Evolutionary conservation across 2,113 vertebrate genomes (phyloP).

Genomic region (Toxotes jaculatrix): DNA sequence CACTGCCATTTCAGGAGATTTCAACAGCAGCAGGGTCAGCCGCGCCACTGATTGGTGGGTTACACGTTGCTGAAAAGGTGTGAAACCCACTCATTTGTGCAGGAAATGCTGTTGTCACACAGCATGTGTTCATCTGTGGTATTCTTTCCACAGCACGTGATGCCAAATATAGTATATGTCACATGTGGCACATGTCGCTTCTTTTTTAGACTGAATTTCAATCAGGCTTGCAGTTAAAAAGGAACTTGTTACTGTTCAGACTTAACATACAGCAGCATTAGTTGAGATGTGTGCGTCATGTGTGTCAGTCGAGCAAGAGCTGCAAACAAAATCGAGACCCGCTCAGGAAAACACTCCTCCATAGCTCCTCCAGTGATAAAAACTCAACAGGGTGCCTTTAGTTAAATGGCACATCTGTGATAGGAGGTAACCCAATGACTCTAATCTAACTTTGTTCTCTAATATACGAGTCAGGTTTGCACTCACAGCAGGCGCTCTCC

Average conservation of each 20-base stretch:
- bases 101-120: neutral
- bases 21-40: slow-evolving; percentile 15
- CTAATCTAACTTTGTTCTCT: neutral
- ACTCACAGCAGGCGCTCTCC: neutral
- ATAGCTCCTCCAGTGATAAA: neutral
- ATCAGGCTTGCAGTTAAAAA: too few relatives aligned
- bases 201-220: too few relatives aligned
- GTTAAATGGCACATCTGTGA: neutral
- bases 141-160: neutral
- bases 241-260: too few relatives aligned
- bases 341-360: neutral
- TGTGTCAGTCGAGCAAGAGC: too few relatives aligned
- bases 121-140: neutral
- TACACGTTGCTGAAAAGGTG: neutral
- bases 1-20: slow-evolving; percentile 23
- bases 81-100: neutral
- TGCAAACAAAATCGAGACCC: too few relatives aligned
- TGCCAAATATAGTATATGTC: neutral
- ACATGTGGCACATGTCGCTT: neutral
- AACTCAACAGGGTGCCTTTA: neutral
- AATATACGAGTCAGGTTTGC: neutral
- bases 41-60: neutral
- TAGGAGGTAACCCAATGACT: neutral
- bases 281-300: too few relatives aligned
- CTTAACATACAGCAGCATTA: too few relatives aligned